Conservation (phyloP, 1,140 invertebrate genomes). For the Caerostris extrusa region DNA sequence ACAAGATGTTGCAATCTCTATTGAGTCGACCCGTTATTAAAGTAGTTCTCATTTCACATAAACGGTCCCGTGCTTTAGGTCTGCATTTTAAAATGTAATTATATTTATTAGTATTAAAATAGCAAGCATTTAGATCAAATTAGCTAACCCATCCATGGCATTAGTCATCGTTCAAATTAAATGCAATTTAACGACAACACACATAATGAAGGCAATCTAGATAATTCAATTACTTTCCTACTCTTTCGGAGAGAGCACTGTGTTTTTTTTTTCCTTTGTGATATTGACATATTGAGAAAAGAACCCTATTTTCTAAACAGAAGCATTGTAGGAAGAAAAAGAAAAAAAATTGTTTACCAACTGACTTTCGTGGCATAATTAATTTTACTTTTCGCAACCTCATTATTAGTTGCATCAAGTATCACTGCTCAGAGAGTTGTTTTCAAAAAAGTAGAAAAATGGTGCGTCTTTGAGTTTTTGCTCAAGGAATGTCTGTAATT, state of each 20-base stretch:
- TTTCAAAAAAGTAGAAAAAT: neutral
- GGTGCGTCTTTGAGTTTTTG: neutral
- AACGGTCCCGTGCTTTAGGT: no score
- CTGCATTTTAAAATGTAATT: no score
- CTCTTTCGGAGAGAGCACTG: neutral
- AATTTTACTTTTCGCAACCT: neutral
- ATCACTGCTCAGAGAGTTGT: neutral
- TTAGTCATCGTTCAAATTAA: no score
- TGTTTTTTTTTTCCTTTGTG: no score
- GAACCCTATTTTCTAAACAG: neutral
- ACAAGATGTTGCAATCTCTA: no score
- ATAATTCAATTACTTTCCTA: conserved; percentile 3
- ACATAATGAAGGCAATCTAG: neutral
- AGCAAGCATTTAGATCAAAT: no score
- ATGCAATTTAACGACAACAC: neutral
- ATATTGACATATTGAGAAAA: neutral
- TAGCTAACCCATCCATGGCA: no score
- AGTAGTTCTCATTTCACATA: no score
- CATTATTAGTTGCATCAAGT: neutral
- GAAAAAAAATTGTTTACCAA: neutral
- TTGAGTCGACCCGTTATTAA: no score
- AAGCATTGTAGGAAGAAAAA: neutral
- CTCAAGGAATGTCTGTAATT: neutral
- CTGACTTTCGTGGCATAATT: neutral
- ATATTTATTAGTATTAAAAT: no score